Evolutionary conservation across 2,888 invertebrate species (phyloP).

Genomic region (Limnephilus auricula): DNA sequence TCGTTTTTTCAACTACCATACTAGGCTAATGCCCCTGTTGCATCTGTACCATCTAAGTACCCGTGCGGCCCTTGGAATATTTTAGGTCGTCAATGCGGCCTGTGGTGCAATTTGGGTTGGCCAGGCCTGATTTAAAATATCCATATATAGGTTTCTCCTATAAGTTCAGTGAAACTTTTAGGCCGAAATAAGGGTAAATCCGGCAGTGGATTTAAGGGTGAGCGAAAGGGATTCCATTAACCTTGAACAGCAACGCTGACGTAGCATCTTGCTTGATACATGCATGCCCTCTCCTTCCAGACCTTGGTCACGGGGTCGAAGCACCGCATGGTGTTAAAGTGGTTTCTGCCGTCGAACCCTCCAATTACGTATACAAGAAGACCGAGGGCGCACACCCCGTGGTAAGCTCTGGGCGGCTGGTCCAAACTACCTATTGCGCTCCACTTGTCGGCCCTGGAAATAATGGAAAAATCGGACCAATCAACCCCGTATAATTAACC

Average conservation of each 20-base stretch:
- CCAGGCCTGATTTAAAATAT: too few species aligned
- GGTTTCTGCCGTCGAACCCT: slow-evolving; percentile 88
- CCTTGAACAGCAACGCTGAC: slow-evolving; percentile 86
- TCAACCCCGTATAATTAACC: neutral
- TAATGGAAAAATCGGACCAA: neutral
- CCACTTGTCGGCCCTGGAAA: slow-evolving; percentile 87
- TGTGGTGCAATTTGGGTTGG: too few species aligned
- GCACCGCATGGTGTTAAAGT: slow-evolving; percentile 88
- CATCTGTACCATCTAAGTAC: too few species aligned
- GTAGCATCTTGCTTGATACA: slow-evolving; percentile 89
- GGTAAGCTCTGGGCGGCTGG: slow-evolving; percentile 85
- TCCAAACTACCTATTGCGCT: slow-evolving; percentile 84
- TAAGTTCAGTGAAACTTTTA: neutral
- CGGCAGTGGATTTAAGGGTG: slow-evolving; percentile 58
- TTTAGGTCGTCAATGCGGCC: too few species aligned
- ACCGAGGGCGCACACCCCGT: slow-evolving; percentile 85
- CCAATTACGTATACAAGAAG: slow-evolving; percentile 88
- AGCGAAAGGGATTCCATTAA: slow-evolving; percentile 67
- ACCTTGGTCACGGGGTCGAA: slow-evolving; percentile 87
- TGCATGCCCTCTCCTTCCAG: slow-evolving; percentile 87
- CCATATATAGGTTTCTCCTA: too few species aligned
- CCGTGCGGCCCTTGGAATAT: too few species aligned
- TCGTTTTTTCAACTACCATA: too few species aligned
- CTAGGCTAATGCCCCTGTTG: too few species aligned
- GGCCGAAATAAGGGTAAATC: neutral